phyloP scores from a whole-genome alignment of 2,888 invertebrate genomes.

The Mycalesis mineus region DNA sequence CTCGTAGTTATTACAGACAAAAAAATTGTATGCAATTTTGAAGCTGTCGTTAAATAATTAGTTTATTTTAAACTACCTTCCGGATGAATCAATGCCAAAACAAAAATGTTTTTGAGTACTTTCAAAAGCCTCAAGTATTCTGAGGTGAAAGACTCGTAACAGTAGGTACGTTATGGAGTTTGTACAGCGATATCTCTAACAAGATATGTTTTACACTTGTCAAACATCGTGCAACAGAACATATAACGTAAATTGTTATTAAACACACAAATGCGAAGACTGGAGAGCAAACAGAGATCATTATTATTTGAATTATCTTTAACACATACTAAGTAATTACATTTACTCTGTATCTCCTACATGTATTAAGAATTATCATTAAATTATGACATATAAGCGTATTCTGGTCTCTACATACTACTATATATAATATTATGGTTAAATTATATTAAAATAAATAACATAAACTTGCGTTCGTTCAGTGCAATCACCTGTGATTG shows the following conservation, averaged over 20 bases:
- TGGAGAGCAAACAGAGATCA: constrained; percentile 54
- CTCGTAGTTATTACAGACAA: no score
- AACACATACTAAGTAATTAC: constrained; percentile 14
- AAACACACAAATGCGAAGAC: constrained; percentile 39
- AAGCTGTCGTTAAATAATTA: no score
- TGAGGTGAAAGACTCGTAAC: constrained; percentile 9
- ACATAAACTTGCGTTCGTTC: constrained; percentile 15
- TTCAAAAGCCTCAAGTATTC: constrained; percentile 2
- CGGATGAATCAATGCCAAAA: no score
- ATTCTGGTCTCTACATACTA: constrained; percentile 25
- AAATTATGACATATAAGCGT: constrained; percentile 33
- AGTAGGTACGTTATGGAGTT: constrained; percentile 12
- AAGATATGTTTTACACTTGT: constrained; percentile 27
- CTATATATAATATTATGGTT: constrained; percentile 19
- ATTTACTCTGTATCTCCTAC: constrained; percentile 19
- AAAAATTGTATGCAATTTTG: no score
- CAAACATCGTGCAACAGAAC: constrained; percentile 24
- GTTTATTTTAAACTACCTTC: no score
- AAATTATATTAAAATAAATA: constrained; percentile 31
- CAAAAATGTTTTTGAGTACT: not conserved
- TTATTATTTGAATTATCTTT: constrained; percentile 29
- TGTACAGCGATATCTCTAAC: constrained; percentile 24
- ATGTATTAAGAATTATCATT: constrained; percentile 20
- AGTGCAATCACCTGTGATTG: not conserved
- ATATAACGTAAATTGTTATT: constrained; percentile 25